Conservation (phyloP, 2,888 invertebrate species). For the Plutella xylostella region DNA sequence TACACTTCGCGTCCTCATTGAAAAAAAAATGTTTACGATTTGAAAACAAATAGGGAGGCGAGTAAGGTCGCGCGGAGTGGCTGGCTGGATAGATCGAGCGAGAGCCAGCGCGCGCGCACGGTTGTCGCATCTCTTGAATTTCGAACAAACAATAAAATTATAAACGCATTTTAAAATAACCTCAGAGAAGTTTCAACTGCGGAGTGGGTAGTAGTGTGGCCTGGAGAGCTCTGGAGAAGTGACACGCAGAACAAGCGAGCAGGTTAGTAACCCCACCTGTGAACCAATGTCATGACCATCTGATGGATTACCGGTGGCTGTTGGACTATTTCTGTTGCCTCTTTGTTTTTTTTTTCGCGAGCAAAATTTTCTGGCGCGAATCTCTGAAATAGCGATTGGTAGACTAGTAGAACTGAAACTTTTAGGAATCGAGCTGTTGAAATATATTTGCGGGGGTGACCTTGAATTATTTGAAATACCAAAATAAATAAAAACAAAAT, state of each 20-base stretch:
- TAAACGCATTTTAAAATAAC: constrained; percentile 62
- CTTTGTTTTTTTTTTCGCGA: too few species aligned
- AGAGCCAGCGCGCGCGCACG: constrained; percentile 50
- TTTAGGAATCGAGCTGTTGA: too few species aligned
- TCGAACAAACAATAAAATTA: constrained; percentile 67
- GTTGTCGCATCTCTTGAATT: constrained; percentile 57
- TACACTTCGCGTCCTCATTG: too few species aligned
- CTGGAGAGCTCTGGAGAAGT: constrained; percentile 55
- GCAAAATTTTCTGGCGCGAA: too few species aligned
- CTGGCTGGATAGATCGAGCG: constrained; percentile 26
- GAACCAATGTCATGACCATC: constrained; percentile 62
- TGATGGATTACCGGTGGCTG: too few species aligned
- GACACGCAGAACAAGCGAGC: constrained; percentile 39
- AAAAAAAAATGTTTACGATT: constrained; percentile 6
- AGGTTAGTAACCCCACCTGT: constrained; percentile 58
- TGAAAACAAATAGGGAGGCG: constrained; percentile 4
- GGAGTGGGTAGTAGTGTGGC: constrained; percentile 42
- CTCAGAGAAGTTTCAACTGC: constrained; percentile 29
- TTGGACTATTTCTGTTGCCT: too few species aligned
- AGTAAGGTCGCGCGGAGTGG: not conserved
- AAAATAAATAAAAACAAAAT: too few species aligned
- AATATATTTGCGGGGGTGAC: too few species aligned
- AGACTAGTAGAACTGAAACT: too few species aligned
- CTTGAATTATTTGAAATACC: too few species aligned
- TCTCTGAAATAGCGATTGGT: too few species aligned